These are phyloP conservation scores for Poecilus cupreus DNA, from an alignment of 2,888 invertebrate genomes.

Conservation along the genomic window DNA sequence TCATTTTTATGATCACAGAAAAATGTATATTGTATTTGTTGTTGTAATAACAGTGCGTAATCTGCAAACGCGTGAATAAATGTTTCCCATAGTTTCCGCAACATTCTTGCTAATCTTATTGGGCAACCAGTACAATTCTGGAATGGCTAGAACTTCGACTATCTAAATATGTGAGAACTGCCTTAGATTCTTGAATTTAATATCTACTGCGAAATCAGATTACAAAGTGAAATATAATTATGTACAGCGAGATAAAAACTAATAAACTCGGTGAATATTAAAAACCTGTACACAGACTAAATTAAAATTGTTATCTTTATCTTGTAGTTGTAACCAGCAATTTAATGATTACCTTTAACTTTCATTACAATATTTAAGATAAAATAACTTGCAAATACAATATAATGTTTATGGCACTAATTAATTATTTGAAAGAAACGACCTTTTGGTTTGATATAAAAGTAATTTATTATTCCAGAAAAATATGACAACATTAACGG, in stretches of 20 bases:
- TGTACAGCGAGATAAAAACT: background rate
- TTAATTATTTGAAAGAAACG: background rate
- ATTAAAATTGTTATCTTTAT: background rate
- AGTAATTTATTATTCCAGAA: slow-evolving; percentile 23
- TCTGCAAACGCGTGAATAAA: background rate
- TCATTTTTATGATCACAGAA: background rate
- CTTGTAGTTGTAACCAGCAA: background rate
- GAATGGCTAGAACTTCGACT: background rate
- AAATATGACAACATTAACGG: background rate
- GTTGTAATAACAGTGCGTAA: background rate
- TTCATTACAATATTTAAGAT: too few species aligned
- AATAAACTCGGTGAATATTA: background rate
- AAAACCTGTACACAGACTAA: background rate
- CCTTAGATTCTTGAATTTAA: background rate
- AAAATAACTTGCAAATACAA: too few species aligned
- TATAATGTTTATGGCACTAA: background rate
- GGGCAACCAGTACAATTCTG: background rate
- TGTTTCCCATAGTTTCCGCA: background rate
- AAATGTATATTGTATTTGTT: background rate
- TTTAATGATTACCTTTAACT: too few species aligned
- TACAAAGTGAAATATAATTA: background rate
- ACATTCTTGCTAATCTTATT: background rate
- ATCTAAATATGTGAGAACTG: background rate
- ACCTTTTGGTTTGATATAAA: background rate
- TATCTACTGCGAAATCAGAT: background rate